These are phyloP conservation scores for Grus americana DNA, from an alignment of 2,113 vertebrate genomes.

Conservation along the genomic window DNA sequence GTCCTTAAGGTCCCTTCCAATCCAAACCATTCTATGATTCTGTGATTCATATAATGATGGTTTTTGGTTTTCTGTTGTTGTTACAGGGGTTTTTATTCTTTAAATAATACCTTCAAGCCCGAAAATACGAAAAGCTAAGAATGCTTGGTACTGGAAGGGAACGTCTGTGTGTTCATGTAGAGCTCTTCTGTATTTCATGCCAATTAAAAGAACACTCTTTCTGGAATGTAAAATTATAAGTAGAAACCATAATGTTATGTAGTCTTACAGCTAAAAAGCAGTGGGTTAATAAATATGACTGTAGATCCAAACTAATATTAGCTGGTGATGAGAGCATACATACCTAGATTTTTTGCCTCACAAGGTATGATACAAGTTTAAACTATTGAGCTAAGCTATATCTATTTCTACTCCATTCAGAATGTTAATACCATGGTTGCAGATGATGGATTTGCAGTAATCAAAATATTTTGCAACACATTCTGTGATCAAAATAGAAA, in stretches of 20 bases:
- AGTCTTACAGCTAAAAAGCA: background rate
- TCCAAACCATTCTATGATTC: too few species aligned
- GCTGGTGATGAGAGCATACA: conserved; percentile 19
- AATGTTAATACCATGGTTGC: conserved; percentile 18
- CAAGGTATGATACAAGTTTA: conserved; percentile 57
- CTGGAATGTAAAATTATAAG: background rate
- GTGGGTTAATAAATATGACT: background rate
- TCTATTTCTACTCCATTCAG: conserved; percentile 30
- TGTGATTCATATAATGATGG: background rate
- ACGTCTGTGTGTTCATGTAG: background rate
- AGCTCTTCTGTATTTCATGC: background rate
- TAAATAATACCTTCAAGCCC: background rate
- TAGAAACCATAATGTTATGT: background rate
- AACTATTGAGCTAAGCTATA: conserved; percentile 48
- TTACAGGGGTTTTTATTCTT: background rate
- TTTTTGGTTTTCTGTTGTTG: background rate
- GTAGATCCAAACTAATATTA: conserved; percentile 52
- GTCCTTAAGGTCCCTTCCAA: too few species aligned
- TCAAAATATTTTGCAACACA: conserved; percentile 42
- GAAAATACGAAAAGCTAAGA: background rate
- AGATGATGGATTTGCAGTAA: conserved; percentile 32
- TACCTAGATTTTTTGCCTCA: conserved; percentile 47
- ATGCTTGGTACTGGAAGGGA: background rate
- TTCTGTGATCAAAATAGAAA: conserved; percentile 56
- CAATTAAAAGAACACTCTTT: background rate